Evolutionary conservation across 2,888 invertebrate species (phyloP).

Genomic region (Loripinus fragilis): DNA sequence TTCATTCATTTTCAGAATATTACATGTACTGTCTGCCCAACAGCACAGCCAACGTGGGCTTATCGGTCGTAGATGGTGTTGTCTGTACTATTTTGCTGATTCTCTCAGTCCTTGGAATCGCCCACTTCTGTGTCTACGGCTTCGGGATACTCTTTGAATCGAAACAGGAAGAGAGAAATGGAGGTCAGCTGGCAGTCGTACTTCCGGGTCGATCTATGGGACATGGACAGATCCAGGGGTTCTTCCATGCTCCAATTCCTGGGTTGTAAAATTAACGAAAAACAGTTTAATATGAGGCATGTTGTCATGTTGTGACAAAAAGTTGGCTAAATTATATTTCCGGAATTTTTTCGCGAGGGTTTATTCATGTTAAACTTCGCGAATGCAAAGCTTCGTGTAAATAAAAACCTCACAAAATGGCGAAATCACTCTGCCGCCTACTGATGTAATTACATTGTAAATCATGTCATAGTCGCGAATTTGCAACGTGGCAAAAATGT

Average conservation of each 20-base stretch:
- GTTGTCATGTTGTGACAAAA: too few species aligned
- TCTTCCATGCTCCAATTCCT: not conserved
- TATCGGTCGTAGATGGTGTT: conserved; percentile 48
- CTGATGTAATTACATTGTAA: too few species aligned
- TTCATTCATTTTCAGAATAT: conserved; percentile 37
- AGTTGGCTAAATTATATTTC: too few species aligned
- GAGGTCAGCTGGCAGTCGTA: conserved; percentile 17
- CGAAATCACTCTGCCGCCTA: too few species aligned
- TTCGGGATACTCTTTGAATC: conserved; percentile 35
- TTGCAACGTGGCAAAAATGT: too few species aligned
- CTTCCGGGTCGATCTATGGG: conserved; percentile 25
- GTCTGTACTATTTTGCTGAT: conserved; percentile 50
- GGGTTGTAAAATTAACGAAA: too few species aligned
- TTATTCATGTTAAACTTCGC: too few species aligned
- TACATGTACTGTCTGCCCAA: conserved; percentile 49
- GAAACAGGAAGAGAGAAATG: not conserved
- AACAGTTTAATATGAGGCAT: too few species aligned
- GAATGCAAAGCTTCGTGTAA: too few species aligned
- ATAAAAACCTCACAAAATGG: too few species aligned
- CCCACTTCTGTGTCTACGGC: conserved; percentile 47
- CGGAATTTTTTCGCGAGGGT: too few species aligned
- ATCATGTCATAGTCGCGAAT: too few species aligned
- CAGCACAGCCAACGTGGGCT: conserved; percentile 45
- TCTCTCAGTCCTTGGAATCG: conserved; percentile 47
- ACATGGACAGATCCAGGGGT: not conserved